A percentile compares a stretch with the other conserved stretches of the same genome.
These are phyloP conservation scores for Trissonchulus latispiculum DNA, from an alignment of 2,888 invertebrate species.

Conservation along the genomic window DNA sequence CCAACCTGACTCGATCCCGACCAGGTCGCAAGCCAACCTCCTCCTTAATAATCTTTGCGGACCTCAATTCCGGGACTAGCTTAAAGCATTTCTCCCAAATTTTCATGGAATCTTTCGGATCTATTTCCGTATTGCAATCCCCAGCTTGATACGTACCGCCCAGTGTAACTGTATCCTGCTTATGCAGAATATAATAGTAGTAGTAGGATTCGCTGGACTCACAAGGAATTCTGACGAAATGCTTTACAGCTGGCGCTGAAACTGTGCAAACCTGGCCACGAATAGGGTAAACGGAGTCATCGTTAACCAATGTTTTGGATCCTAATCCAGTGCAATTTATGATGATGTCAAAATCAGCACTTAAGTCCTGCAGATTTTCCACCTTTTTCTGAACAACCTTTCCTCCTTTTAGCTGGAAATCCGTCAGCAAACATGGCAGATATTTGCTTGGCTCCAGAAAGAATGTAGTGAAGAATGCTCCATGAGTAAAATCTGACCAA, in stretches of 20 bases:
- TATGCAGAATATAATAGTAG: slow-evolving; percentile 20
- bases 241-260: slow-evolving; percentile 55
- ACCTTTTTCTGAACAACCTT: neutral
- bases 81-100: slow-evolving; percentile 54
- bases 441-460: neutral
- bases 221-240: slow-evolving; percentile 50
- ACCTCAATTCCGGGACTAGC: slow-evolving; percentile 40
- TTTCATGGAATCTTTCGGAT: slow-evolving; percentile 53
- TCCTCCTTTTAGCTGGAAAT: slow-evolving; percentile 3
- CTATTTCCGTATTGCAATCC: slow-evolving; percentile 54
- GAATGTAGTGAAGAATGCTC: slow-evolving; percentile 17
- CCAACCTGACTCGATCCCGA: slow-evolving; percentile 57
- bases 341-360: slow-evolving; percentile 53
- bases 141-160: slow-evolving; percentile 66
- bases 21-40: slow-evolving; percentile 67
- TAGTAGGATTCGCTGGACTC: slow-evolving; percentile 51
- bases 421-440: neutral
- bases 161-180: slow-evolving; percentile 54
- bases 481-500: slow-evolving; percentile 10
- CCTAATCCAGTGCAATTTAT: slow-evolving; percentile 69
- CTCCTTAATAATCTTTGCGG: slow-evolving; percentile 52
- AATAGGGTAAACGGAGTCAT: slow-evolving; percentile 56
- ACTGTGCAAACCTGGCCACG: slow-evolving; percentile 65
- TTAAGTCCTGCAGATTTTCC: neutral
- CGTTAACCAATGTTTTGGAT: slow-evolving; percentile 56